phyloP scores from a whole-genome alignment of 1,140 invertebrate genomes.

The Zaprionus capensis region DNA sequence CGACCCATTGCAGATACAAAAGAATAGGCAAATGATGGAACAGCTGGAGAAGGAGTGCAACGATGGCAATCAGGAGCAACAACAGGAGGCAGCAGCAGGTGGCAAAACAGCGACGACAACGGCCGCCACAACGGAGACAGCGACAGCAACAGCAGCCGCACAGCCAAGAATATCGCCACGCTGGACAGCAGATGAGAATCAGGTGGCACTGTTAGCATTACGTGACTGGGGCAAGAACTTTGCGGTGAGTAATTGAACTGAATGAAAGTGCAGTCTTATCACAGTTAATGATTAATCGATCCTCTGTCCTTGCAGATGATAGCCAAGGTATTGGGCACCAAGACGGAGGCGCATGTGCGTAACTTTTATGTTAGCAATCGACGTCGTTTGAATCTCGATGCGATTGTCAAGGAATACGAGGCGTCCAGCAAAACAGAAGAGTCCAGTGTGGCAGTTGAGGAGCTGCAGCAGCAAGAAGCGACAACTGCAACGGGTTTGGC shows the following conservation, averaged over 20 bases:
- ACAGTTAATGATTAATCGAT: too few relatives aligned
- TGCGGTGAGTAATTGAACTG: conserved; percentile 85
- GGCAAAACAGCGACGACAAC: conserved; percentile 85
- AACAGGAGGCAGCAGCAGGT: conserved; percentile 11
- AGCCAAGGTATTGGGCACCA: conserved; percentile 97
- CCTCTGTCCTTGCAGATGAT: conserved; percentile 87
- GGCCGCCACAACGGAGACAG: conserved; percentile 84
- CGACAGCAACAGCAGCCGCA: neutral
- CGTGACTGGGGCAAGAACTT: conserved; percentile 98
- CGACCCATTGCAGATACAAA: conserved; percentile 91
- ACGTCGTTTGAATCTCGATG: conserved; percentile 95
- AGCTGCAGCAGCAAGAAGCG: conserved; percentile 28
- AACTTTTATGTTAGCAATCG: conserved; percentile 96
- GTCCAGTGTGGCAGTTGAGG: conserved; percentile 29
- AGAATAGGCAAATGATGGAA: conserved; percentile 96
- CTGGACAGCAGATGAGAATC: conserved; percentile 96
- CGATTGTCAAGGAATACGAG: conserved; percentile 94
- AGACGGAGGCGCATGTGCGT: conserved; percentile 95
- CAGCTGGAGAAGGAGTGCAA: conserved; percentile 89
- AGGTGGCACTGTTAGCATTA: conserved; percentile 96
- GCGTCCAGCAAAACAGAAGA: conserved; percentile 72
- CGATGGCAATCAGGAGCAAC: conserved; percentile 32
- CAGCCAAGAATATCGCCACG: conserved; percentile 91
- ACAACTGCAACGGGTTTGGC: conserved; percentile 6
- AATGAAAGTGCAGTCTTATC: neutral